These are phyloP conservation scores for Trachelus stipa DNA, from an alignment of 2,888 invertebrate species.

Conservation along the genomic window DNA sequence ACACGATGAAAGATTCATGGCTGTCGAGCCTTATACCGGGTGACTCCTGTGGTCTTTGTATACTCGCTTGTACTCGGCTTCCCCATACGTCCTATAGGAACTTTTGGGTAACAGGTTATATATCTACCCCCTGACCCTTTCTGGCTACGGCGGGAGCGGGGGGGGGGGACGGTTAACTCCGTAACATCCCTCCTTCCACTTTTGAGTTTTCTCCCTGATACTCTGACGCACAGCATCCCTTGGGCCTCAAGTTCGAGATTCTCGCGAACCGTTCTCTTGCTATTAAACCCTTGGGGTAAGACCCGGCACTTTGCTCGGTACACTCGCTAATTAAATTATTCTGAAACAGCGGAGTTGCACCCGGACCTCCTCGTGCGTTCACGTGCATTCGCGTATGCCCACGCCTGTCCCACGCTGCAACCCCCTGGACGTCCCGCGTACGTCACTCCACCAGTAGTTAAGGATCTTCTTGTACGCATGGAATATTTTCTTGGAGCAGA, in stretches of 20 bases:
- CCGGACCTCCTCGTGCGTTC: not conserved
- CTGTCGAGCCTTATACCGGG: not conserved
- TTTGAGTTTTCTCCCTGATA: not conserved
- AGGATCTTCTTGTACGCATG: too few relatives aligned
- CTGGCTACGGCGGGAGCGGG: not conserved
- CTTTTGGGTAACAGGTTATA: not conserved
- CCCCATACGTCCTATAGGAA: not conserved
- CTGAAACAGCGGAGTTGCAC: constrained; percentile 43
- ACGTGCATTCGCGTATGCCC: not conserved
- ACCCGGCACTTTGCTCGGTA: constrained; percentile 54
- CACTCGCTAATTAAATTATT: constrained; percentile 62
- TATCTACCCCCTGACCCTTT: not conserved
- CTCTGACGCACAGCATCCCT: constrained; percentile 32
- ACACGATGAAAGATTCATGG: constrained; percentile 4
- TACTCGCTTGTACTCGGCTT: not conserved
- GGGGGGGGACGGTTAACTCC: not conserved
- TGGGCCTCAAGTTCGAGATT: constrained; percentile 47
- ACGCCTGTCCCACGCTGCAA: too few relatives aligned
- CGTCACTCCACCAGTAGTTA: too few relatives aligned
- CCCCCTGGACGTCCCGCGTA: too few relatives aligned
- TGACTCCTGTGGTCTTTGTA: not conserved
- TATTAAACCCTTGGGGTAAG: constrained; percentile 62
- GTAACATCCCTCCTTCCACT: not conserved
- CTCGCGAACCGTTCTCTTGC: constrained; percentile 44
- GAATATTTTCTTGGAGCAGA: too few relatives aligned